Conservation (phyloP, 2,797 vertebrate species). For the Alcedo atthis region DNA sequence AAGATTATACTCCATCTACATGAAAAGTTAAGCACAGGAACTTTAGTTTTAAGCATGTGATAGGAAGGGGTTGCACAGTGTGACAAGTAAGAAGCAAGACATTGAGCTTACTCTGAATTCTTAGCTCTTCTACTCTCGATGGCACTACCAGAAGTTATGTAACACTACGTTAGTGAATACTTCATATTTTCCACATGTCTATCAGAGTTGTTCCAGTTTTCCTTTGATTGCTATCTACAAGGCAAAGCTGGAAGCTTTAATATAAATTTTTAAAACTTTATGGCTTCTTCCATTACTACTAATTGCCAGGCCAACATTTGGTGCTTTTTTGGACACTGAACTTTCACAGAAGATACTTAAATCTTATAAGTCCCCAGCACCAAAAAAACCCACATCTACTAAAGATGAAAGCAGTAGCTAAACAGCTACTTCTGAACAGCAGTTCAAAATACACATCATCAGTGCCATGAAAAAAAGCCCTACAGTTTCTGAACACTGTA, state of each 20-base stretch:
- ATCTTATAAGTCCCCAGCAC: not conserved
- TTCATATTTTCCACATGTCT: slow-evolving; percentile 35
- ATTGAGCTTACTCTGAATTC: not conserved
- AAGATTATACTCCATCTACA: not conserved
- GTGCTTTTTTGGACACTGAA: not conserved
- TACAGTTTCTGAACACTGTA: not conserved
- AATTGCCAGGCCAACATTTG: not conserved
- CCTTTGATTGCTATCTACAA: not conserved
- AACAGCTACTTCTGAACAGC: not conserved
- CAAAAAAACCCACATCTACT: not conserved
- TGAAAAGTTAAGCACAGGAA: not conserved
- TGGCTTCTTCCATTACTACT: slow-evolving; percentile 9
- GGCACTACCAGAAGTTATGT: slow-evolving; percentile 6
- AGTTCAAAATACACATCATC: not conserved
- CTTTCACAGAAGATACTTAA: not conserved
- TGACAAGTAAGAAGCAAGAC: not conserved
- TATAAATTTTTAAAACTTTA: not conserved
- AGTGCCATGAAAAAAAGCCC: not conserved
- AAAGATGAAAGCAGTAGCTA: not conserved
- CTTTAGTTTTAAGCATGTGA: not conserved
- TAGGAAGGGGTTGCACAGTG: not conserved
- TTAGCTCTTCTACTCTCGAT: not conserved
- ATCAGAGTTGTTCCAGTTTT: slow-evolving; percentile 16
- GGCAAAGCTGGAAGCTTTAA: not conserved
- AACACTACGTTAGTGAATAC: not conserved